These are phyloP conservation scores for Anoplolepis gracilipes DNA, from an alignment of 1,140 invertebrate genomes.

Conservation along the genomic window DNA sequence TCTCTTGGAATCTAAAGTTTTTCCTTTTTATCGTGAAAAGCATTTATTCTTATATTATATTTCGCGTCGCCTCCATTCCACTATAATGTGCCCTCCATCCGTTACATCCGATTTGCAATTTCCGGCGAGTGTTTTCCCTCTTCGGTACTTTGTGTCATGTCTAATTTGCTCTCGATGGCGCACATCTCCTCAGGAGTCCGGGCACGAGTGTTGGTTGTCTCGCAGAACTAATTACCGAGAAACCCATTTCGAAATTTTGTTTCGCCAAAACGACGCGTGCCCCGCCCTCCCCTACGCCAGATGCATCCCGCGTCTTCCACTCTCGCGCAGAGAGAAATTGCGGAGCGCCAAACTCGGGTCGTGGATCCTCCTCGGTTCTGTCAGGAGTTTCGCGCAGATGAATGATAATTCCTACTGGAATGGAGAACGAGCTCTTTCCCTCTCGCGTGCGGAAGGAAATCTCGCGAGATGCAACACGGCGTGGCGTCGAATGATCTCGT, in stretches of 20 bases:
- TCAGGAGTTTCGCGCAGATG: slow-evolving; percentile 52
- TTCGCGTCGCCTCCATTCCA: not conserved
- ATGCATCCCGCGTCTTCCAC: not conserved
- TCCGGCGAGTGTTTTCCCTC: not conserved
- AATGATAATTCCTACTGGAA: slow-evolving; percentile 56
- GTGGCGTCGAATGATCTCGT: slow-evolving; percentile 41
- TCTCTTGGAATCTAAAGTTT: not conserved
- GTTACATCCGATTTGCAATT: slow-evolving; percentile 29
- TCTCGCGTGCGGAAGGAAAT: slow-evolving; percentile 38
- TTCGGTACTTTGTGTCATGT: not conserved
- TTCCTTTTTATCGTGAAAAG: not conserved
- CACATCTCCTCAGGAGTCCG: not conserved
- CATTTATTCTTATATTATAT: not conserved
- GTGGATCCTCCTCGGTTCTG: slow-evolving; percentile 8
- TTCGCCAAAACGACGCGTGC: not conserved
- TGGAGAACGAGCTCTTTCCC: slow-evolving; percentile 3
- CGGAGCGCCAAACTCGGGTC: slow-evolving; percentile 5
- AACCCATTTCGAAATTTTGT: slow-evolving; percentile 38
- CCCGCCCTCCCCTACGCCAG: not conserved
- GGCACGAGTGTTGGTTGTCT: not conserved
- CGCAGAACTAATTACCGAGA: slow-evolving; percentile 51
- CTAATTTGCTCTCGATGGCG: slow-evolving; percentile 35
- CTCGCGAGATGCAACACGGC: slow-evolving; percentile 43
- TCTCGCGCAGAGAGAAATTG: slow-evolving; percentile 5
- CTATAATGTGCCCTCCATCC: no score